Conservation (phyloP, 2,797 vertebrate species). For the Bradypodion pumilum region DNA sequence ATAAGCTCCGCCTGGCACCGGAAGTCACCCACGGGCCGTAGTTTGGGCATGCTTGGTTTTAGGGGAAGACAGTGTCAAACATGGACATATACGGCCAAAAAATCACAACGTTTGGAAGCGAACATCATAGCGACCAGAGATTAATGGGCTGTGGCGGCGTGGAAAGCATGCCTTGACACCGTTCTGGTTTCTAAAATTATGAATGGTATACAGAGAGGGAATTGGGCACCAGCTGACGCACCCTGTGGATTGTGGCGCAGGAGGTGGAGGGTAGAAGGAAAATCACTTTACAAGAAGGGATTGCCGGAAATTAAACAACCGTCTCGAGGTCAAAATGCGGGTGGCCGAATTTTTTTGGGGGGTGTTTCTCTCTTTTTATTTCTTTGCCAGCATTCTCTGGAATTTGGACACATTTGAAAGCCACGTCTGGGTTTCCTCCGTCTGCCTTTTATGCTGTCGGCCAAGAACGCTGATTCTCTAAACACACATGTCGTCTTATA, state of each 20-base stretch:
- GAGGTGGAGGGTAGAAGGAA: neutral
- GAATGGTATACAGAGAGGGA: neutral
- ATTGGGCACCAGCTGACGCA: neutral
- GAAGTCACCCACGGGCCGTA: too few relatives aligned
- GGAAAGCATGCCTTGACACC: neutral
- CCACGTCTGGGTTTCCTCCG: neutral
- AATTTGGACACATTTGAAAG: neutral
- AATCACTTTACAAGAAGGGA: too few relatives aligned
- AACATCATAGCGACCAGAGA: neutral
- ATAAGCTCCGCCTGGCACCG: too few relatives aligned
- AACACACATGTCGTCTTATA: slow-evolving; percentile 11
- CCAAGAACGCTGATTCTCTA: slow-evolving; percentile 14
- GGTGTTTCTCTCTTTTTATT: neutral
- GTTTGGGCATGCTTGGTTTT: too few relatives aligned
- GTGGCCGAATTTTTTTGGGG: neutral
- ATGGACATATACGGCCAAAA: slow-evolving; percentile 22
- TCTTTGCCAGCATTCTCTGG: neutral
- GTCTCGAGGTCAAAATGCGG: neutral
- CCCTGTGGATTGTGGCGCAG: too few relatives aligned
- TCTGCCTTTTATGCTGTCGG: neutral
- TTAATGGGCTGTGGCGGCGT: too few relatives aligned
- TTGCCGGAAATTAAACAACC: too few relatives aligned
- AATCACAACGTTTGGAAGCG: too few relatives aligned
- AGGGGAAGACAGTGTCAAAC: too few relatives aligned
- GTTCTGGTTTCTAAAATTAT: neutral